Evolutionary conservation across 2,113 vertebrate species (phyloP).

Genomic region (Tyto alba): DNA sequence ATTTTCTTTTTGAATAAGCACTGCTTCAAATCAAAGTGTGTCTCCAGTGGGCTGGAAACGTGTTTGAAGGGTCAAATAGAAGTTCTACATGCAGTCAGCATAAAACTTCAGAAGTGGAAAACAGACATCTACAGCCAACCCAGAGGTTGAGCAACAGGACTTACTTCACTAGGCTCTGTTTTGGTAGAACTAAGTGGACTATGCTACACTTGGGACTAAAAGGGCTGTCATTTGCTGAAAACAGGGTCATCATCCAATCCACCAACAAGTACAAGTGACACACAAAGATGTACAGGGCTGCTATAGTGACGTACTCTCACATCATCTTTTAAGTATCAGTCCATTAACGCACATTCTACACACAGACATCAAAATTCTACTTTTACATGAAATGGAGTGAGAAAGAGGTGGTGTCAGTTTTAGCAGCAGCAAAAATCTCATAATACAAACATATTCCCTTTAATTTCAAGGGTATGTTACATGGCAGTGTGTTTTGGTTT

Average conservation of each 20-base stretch:
- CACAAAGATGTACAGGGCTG: neutral
- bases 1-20: constrained; percentile 81
- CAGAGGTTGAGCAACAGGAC: neutral
- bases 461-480: neutral
- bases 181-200: neutral
- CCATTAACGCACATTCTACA: neutral
- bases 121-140: neutral
- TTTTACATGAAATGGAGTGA: neutral
- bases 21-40: constrained; percentile 72
- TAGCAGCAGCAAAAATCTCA: neutral
- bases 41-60: constrained; percentile 78
- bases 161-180: accelerated
- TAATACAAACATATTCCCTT: neutral
- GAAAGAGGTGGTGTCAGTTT: neutral
- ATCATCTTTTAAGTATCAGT: neutral
- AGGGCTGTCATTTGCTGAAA: neutral
- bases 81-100: constrained; percentile 71
- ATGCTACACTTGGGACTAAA: neutral
- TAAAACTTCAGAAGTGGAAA: constrained; percentile 44
- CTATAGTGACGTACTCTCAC: accelerated
- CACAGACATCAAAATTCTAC: neutral
- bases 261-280: accelerated
- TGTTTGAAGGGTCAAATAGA: constrained; percentile 74
- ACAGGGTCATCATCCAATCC: neutral
- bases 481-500: neutral